Evolutionary conservation across 2,888 invertebrate genomes (phyloP).

Genomic region (Andrena hattorfiana): DNA sequence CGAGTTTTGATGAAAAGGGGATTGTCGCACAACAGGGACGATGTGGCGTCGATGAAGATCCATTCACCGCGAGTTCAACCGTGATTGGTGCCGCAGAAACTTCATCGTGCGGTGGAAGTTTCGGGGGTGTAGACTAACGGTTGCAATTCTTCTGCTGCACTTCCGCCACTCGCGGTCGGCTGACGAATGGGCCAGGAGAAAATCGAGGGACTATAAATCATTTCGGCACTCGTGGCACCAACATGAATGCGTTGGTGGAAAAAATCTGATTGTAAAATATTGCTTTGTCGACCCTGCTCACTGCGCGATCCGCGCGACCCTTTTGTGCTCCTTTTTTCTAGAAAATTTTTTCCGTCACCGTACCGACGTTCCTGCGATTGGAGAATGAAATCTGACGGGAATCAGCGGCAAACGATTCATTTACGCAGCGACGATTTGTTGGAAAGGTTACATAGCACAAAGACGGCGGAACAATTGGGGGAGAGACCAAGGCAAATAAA

Average conservation of each 20-base stretch:
- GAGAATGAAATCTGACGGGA: slow-evolving; percentile 2
- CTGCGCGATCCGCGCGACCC: too few relatives aligned
- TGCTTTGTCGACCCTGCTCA: too few relatives aligned
- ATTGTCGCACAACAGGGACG: not conserved
- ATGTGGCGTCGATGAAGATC: not conserved
- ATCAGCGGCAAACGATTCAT: slow-evolving; percentile 1
- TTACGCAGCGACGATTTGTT: not conserved
- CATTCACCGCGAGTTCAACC: slow-evolving; percentile 8
- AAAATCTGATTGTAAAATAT: too few relatives aligned
- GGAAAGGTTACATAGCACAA: not conserved
- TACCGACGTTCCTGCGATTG: too few relatives aligned
- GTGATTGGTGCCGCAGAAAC: not conserved
- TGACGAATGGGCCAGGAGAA: not conserved
- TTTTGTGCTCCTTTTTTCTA: too few relatives aligned
- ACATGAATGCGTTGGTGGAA: not conserved
- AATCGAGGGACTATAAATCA: not conserved
- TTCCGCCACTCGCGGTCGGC: not conserved
- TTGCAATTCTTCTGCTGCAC: not conserved
- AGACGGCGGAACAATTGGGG: slow-evolving; percentile 11
- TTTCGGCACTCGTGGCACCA: not conserved
- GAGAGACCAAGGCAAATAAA: slow-evolving; percentile 38
- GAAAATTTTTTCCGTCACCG: too few relatives aligned
- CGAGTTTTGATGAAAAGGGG: not conserved
- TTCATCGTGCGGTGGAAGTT: not conserved
- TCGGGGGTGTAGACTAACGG: not conserved